phyloP scores from a whole-genome alignment of 2,797 vertebrate genomes.

The Enteromius paludinosus region DNA sequence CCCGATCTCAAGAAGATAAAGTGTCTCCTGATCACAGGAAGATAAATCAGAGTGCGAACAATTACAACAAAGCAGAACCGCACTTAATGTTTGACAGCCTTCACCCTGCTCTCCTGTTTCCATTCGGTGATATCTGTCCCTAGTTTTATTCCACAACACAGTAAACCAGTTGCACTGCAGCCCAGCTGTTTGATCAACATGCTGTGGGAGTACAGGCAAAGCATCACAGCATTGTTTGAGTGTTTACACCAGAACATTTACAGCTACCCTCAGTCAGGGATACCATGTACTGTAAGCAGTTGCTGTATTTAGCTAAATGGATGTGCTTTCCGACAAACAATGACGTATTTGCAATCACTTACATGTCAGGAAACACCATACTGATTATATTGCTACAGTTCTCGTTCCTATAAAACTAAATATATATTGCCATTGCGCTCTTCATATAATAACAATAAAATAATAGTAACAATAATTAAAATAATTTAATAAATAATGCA shows the following conservation, averaged over 20 bases:
- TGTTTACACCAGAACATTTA: constrained; percentile 45
- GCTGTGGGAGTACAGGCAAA: constrained; percentile 42
- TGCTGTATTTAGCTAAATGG: background rate
- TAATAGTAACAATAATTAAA: background rate
- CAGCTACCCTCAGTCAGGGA: constrained; percentile 30
- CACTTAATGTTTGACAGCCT: constrained; percentile 59
- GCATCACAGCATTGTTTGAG: constrained; percentile 15
- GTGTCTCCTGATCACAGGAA: constrained; percentile 61
- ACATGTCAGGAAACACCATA: background rate
- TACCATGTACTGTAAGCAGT: constrained; percentile 20
- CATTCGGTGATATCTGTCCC: background rate
- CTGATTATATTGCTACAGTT: background rate
- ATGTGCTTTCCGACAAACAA: background rate
- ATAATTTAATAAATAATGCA: background rate
- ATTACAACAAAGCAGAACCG: constrained; percentile 52
- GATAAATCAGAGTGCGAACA: constrained; percentile 62
- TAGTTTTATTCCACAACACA: constrained; percentile 2
- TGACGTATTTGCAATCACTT: background rate
- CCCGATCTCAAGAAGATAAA: constrained; percentile 70
- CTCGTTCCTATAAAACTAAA: too few relatives aligned
- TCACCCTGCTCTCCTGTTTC: constrained; percentile 48
- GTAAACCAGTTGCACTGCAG: constrained; percentile 34
- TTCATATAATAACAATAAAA: background rate
- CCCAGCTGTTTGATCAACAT: constrained; percentile 57
- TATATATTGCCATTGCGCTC: background rate